A percentile compares a stretch with the other conserved stretches of the same genome.
These are phyloP conservation scores for Paramormyrops kingsleyae DNA, from an alignment of 2,113 vertebrate species.

Conservation along the genomic window DNA sequence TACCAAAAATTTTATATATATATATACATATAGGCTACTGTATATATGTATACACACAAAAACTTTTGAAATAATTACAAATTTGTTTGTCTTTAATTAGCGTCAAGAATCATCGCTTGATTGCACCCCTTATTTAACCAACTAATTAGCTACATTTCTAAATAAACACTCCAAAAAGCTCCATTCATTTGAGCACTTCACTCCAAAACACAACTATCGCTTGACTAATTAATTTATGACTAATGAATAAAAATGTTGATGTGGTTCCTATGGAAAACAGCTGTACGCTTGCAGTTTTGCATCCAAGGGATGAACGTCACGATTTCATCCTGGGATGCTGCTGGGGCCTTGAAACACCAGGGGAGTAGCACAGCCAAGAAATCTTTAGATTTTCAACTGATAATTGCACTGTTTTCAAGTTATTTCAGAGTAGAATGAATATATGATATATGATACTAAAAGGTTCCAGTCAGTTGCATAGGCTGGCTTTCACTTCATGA, in stretches of 20 bases:
- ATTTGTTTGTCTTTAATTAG: not conserved
- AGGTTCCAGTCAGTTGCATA: too few relatives aligned
- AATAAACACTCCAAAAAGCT: conserved; percentile 56
- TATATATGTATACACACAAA: too few relatives aligned
- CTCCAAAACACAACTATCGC: conserved; percentile 29
- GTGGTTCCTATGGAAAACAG: not conserved
- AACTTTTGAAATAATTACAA: not conserved
- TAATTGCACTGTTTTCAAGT: not conserved
- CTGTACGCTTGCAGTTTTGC: not conserved
- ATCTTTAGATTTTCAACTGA: not conserved
- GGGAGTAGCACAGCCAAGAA: not conserved
- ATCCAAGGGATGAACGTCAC: not conserved
- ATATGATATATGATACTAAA: not conserved
- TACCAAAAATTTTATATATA: too few relatives aligned
- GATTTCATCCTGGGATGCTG: not conserved
- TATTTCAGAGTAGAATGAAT: not conserved
- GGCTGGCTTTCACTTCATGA: too few relatives aligned
- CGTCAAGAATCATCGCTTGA: conserved; percentile 34
- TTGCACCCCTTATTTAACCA: conserved; percentile 44
- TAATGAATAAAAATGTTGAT: not conserved
- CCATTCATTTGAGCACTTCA: conserved; percentile 42
- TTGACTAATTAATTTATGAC: conserved; percentile 11
- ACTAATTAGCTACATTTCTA: conserved; percentile 52
- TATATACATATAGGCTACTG: too few relatives aligned
- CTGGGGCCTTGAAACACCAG: not conserved